These are phyloP conservation scores for Eupithecia abbreviata DNA, from an alignment of 2,888 invertebrate genomes.

Conservation along the genomic window DNA sequence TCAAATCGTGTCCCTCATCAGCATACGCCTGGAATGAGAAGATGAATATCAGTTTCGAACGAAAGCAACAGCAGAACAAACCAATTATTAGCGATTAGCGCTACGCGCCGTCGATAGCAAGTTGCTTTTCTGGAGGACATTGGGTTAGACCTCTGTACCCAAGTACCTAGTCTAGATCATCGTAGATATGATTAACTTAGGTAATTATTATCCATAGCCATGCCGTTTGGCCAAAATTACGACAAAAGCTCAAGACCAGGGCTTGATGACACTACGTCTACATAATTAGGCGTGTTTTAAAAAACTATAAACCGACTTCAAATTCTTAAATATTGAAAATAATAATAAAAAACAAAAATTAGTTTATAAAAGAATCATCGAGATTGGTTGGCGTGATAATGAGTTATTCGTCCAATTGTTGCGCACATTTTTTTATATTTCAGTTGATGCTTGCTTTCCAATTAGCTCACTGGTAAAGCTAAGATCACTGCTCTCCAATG, in stretches of 20 bases:
- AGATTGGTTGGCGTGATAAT: too few species aligned
- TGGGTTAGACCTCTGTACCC: background rate
- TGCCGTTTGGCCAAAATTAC: background rate
- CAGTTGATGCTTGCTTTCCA: too few species aligned
- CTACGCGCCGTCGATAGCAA: background rate
- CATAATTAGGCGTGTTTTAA: too few species aligned
- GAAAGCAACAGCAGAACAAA: background rate
- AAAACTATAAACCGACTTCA: too few species aligned
- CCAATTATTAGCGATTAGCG: background rate
- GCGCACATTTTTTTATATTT: too few species aligned
- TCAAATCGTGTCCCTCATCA: constrained; percentile 93
- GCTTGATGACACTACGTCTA: background rate
- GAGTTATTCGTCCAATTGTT: too few species aligned
- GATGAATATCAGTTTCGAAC: background rate
- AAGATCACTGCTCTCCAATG: too few species aligned
- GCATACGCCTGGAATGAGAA: constrained; percentile 90
- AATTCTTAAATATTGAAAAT: too few species aligned
- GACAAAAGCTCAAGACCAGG: background rate
- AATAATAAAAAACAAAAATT: too few species aligned
- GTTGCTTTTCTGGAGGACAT: background rate
- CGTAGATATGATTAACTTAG: background rate
- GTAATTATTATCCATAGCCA: background rate
- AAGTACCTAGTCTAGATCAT: background rate
- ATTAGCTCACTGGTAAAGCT: too few species aligned
- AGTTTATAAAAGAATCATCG: too few species aligned